phyloP scores from a whole-genome alignment of 2,888 invertebrate species.

The Stegana nigrithorax region DNA sequence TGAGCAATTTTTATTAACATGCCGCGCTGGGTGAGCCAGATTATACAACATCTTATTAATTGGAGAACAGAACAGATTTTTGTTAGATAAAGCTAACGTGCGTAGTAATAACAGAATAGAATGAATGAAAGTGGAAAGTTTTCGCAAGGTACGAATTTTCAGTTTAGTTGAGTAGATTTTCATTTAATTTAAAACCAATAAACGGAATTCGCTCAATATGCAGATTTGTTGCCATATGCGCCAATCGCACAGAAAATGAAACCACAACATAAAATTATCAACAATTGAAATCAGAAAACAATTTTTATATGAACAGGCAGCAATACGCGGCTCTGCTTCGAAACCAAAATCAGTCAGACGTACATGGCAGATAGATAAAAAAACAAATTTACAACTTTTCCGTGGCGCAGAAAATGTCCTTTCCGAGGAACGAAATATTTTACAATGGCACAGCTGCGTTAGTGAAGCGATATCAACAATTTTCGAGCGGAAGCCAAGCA shows the following conservation, averaged over 20 bases:
- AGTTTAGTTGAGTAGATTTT: background rate
- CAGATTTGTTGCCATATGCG: too few species aligned
- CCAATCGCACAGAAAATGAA: constrained; percentile 2
- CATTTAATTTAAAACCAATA: background rate
- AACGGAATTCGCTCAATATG: constrained; percentile 14
- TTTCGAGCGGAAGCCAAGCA: background rate
- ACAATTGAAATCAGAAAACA: constrained; percentile 1
- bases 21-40: background rate
- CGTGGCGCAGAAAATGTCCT: background rate
- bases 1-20: too few species aligned
- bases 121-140: too few species aligned
- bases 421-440: background rate
- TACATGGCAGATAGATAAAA: background rate
- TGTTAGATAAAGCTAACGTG: too few species aligned
- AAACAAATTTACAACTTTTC: background rate
- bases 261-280: background rate
- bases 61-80: too few species aligned
- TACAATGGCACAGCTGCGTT: constrained; percentile 1
- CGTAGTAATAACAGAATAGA: too few species aligned
- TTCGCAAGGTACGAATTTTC: too few species aligned
- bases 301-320: background rate
- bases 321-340: background rate
- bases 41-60: too few species aligned
- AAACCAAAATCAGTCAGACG: constrained; percentile 1
- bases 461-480: constrained; percentile 1